Conservation (phyloP, 2,888 invertebrate species). For the Ceraclea dissimilis region DNA sequence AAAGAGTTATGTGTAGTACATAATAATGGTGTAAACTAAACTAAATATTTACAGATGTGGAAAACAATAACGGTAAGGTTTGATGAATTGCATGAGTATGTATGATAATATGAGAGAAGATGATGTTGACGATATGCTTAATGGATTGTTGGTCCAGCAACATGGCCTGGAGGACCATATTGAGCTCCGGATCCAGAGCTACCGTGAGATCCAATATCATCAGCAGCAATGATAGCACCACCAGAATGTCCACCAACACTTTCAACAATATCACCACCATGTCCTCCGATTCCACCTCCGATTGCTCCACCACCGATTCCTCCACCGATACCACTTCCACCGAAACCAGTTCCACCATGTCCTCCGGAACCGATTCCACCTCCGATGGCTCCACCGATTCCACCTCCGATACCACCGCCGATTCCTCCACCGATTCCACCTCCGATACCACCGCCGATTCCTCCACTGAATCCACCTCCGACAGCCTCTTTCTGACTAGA, state of each 20-base stretch:
- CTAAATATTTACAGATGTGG: constrained; percentile 12
- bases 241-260: constrained; percentile 29
- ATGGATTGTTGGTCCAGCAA: constrained; percentile 42
- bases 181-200: constrained; percentile 39
- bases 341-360: constrained; percentile 27
- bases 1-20: constrained; percentile 8
- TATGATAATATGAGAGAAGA: not conserved
- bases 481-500: constrained; percentile 55
- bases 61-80: not conserved
- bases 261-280: constrained; percentile 25
- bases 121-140: constrained; percentile 25
- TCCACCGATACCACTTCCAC: constrained; percentile 31
- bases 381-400: constrained; percentile 30
- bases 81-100: not conserved
- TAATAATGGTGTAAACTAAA: not conserved
- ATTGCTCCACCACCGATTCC: constrained; percentile 29
- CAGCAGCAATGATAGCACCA: constrained; percentile 29
- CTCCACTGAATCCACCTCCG: constrained; percentile 25
- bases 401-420: constrained; percentile 30
- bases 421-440: constrained; percentile 30
- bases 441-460: constrained; percentile 32
- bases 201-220: constrained; percentile 33
- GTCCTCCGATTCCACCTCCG: constrained; percentile 30
- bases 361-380: constrained; percentile 26
- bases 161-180: constrained; percentile 48